phyloP scores from a whole-genome alignment of 2,888 invertebrate species.

The Leptinotarsa juncta region DNA sequence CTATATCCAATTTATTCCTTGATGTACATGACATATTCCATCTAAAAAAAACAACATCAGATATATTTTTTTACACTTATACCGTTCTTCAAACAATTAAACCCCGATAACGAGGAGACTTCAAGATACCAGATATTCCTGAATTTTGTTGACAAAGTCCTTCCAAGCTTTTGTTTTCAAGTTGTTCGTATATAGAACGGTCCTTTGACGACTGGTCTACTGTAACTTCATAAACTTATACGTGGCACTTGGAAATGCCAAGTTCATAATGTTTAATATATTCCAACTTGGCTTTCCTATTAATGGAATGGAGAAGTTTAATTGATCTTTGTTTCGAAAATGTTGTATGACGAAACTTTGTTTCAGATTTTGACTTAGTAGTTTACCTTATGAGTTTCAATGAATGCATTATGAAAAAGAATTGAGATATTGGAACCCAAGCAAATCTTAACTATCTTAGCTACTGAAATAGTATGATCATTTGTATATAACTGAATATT shows the following conservation, averaged over 20 bases:
- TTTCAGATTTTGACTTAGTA: constrained; percentile 22
- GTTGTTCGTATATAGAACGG: constrained; percentile 42
- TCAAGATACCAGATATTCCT: constrained; percentile 34
- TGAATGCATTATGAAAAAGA: background rate
- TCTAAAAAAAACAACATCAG: too few species aligned
- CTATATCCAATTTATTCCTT: too few species aligned
- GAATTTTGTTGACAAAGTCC: constrained; percentile 52
- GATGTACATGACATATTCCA: too few species aligned
- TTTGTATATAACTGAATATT: too few species aligned
- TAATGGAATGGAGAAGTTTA: constrained; percentile 46
- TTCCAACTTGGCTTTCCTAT: constrained; percentile 47
- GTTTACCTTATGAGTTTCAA: background rate
- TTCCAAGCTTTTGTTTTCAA: constrained; percentile 45
- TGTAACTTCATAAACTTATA: constrained; percentile 52
- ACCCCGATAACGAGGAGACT: too few species aligned
- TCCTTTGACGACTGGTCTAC: constrained; percentile 55
- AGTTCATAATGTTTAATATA: constrained; percentile 50
- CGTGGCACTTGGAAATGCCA: constrained; percentile 48
- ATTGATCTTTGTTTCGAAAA: constrained; percentile 47
- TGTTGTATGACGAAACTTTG: constrained; percentile 28
- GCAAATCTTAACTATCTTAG: too few species aligned
- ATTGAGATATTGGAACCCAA: background rate
- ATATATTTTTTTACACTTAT: too few species aligned
- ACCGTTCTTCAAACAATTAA: too few species aligned
- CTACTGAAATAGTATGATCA: too few species aligned